These are phyloP conservation scores for human DNA, from an alignment of 2,113 vertebrate species.

Conservation along the genomic window DNA sequence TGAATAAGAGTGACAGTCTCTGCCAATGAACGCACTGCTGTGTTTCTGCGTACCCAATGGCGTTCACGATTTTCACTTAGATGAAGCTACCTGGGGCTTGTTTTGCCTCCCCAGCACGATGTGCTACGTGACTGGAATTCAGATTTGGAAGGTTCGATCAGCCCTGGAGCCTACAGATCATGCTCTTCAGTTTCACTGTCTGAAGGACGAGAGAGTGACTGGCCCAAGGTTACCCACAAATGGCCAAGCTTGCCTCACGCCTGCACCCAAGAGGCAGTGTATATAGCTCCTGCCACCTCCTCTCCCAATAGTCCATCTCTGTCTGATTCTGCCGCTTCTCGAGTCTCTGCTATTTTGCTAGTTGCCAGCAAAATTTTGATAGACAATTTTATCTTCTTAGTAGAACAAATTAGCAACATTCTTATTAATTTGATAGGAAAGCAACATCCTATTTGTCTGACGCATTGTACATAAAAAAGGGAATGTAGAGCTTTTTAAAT, in stretches of 20 bases:
- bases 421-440: not conserved
- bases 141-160: not conserved
- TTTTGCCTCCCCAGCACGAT: constrained; percentile 49
- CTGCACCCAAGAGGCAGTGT: not conserved
- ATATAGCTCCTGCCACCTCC: not conserved
- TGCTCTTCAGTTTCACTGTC: not conserved
- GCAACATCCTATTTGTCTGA: not conserved
- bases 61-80: constrained; percentile 42
- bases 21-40: constrained; percentile 63
- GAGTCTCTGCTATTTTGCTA: not conserved
- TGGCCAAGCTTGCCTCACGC: not conserved
- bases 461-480: not conserved
- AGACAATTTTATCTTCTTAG: not conserved
- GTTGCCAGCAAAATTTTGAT: not conserved
- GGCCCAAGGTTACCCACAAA: not conserved
- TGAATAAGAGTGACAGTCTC: constrained; percentile 54
- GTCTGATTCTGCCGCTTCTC: not conserved
- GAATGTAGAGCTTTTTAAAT: not conserved
- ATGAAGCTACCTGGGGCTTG: constrained; percentile 40
- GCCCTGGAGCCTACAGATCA: constrained; percentile 13
- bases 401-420: not conserved
- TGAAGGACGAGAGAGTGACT: not conserved
- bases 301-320: not conserved
- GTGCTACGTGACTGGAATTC: constrained; percentile 60
- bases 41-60: constrained; percentile 54